Base-by-base conservation (phyloP, 2,113 vertebrate genomes). In the Ceyx melanurus region DNA sequence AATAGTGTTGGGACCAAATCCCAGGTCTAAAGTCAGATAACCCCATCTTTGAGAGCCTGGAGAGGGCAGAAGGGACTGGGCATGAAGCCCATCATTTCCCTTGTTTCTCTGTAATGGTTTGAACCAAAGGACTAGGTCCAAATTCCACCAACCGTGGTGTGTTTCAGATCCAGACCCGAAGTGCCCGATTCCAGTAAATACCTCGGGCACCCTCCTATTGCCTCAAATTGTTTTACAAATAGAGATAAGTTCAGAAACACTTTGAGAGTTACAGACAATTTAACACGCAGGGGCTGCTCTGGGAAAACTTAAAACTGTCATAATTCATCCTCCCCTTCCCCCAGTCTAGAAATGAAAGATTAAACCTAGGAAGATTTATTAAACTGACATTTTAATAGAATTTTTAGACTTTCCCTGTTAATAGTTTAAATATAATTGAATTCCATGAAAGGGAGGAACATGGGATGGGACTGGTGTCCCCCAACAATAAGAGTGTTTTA, bases 311-410 rank as follows among this genome's bases (percentile, higher is more conserved):
- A 82, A 96, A 93, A 93, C 75, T 88, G 82, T 86, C 94, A 96
- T 96, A 95, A 97, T 96, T 97, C 79, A 97, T 95, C 88, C 81
- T 90, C 76, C 86, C 88, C 94, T 91, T 96, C 76, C 90, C 31
- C 64, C 0, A 0, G 74, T 73, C 92, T 74, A 95, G 82, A 95
- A 95, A 91, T 93, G 94, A 97, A 95, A 96, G 91, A 95, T 96
- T 95, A 94, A 96, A 93, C 80, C 77, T 60, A 43, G 89, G 80
- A 95, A 95, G 96, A 97, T 95, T 95, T 97, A 97, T 97, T 94
- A 94, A 97, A 96, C 75, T 97, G 96, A 94, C 94, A 94, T 94
- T 96, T 95, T 94, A 97, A 96, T 95, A 96, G 95, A 96, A 94
- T 92, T 95, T 95, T 96, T 95, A 95, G 91, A 93, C 77, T 95